Percentiles rank a stretch among this genome's conserved stretches.
Conservation (phyloP, 2,888 invertebrate genomes). For the Ectemnius continuus region DNA sequence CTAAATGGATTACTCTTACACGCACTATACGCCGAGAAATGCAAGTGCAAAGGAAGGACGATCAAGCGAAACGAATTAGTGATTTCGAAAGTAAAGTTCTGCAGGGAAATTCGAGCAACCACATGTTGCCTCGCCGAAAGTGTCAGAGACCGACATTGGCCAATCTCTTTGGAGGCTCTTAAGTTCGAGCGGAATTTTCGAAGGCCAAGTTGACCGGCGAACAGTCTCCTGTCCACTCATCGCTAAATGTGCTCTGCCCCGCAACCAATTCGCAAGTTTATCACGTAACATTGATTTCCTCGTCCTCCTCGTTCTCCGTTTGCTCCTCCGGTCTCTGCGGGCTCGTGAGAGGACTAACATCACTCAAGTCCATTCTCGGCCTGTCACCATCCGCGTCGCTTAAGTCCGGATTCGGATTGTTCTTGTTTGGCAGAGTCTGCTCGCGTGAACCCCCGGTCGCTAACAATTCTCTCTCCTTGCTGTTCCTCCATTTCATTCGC, state of each 20-base stretch:
- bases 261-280: slow-evolving; percentile 70
- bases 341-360: slow-evolving; percentile 75
- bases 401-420: slow-evolving; percentile 96
- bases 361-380: slow-evolving; percentile 82
- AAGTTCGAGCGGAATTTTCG: no score
- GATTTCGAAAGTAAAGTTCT: no score
- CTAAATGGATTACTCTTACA: no score
- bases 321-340: slow-evolving; percentile 76
- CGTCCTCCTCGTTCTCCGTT: slow-evolving; percentile 82
- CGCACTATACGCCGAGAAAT: no score
- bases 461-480: slow-evolving; percentile 95
- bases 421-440: slow-evolving; percentile 97
- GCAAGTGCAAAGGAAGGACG: no score
- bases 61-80: no score
- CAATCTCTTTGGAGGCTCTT: no score
- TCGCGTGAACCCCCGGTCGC: slow-evolving; percentile 96
- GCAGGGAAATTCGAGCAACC: no score
- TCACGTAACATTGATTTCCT: slow-evolving; percentile 94
- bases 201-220: no score
- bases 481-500: slow-evolving; percentile 99
- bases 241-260: slow-evolving; percentile 3
- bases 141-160: no score
- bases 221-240: no score
- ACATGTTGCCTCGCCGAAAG: no score
- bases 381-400: slow-evolving; percentile 93